Conservation (phyloP, 2,888 invertebrate genomes). For the Diaprepes abbreviatus region DNA sequence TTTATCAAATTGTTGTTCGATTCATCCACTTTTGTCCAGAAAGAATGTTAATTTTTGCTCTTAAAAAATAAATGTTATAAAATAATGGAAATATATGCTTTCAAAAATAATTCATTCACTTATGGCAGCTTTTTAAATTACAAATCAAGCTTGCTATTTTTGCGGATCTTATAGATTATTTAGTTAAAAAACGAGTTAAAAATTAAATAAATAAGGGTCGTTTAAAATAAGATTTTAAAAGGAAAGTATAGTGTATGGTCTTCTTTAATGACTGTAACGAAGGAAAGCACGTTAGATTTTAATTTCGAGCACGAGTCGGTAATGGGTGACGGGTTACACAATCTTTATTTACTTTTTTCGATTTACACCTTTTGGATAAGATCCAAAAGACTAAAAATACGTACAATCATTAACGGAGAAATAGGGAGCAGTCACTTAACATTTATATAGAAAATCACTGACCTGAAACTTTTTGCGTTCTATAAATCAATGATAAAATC, state of each 20-base stretch:
- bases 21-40: too few relatives aligned
- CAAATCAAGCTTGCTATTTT: too few relatives aligned
- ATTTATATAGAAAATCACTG: neutral
- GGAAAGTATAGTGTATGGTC: neutral
- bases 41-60: too few relatives aligned
- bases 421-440: neutral
- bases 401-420: neutral
- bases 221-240: too few relatives aligned
- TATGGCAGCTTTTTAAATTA: too few relatives aligned
- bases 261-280: neutral
- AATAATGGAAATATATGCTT: too few relatives aligned
- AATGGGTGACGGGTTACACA: conserved; percentile 16
- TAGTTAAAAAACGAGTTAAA: too few relatives aligned
- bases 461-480: neutral
- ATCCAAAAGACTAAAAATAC: conserved; percentile 20
- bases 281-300: neutral
- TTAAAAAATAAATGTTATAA: too few relatives aligned
- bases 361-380: conserved; percentile 33
- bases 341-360: conserved; percentile 35
- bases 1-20: too few relatives aligned
- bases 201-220: too few relatives aligned
- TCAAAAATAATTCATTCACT: too few relatives aligned
- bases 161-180: too few relatives aligned
- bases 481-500: neutral
- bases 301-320: neutral